Percentiles rank a stretch among this genome's conserved stretches.
Evolutionary conservation across 2,113 vertebrate species (phyloP).

Genomic region (Periophthalmus modestus): DNA sequence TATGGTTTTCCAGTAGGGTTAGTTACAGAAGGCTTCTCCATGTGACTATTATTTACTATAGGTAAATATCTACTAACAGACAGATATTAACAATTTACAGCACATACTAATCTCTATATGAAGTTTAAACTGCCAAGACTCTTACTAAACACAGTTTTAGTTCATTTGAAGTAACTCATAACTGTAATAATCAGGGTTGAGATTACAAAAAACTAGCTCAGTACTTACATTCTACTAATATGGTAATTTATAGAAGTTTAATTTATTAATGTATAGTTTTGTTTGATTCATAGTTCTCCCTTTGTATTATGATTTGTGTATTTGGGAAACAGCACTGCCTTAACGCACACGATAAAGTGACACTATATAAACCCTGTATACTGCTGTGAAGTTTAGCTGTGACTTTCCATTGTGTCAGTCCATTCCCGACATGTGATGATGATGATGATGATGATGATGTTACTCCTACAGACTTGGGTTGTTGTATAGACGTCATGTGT

Average conservation of each 20-base stretch:
- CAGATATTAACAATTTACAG: background rate
- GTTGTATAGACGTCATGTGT: slow-evolving; percentile 31
- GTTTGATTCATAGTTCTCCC: slow-evolving; percentile 17
- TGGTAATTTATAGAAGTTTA: slow-evolving; percentile 25
- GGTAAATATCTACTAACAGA: slow-evolving; percentile 13
- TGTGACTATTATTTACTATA: background rate
- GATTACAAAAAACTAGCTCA: background rate
- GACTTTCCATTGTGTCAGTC: slow-evolving; percentile 11
- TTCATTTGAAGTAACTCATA: background rate
- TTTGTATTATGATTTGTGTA: slow-evolving; percentile 30
- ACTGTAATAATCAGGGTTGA: background rate
- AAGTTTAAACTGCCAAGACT: background rate
- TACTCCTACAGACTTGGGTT: slow-evolving; percentile 23
- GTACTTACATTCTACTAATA: slow-evolving; percentile 13
- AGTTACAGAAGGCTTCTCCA: too few relatives aligned
- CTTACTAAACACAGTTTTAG: background rate
- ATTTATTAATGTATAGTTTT: background rate
- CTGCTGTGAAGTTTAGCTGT: slow-evolving; percentile 20
- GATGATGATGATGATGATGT: slow-evolving; percentile 22
- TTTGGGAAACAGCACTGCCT: background rate
- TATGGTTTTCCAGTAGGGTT: background rate
- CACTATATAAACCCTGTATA: slow-evolving; percentile 19
- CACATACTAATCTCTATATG: background rate
- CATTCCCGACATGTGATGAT: background rate
- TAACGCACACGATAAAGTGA: slow-evolving; percentile 46